phyloP scores from a whole-genome alignment of 1,140 invertebrate species.

The Drosophila erecta region DNA sequence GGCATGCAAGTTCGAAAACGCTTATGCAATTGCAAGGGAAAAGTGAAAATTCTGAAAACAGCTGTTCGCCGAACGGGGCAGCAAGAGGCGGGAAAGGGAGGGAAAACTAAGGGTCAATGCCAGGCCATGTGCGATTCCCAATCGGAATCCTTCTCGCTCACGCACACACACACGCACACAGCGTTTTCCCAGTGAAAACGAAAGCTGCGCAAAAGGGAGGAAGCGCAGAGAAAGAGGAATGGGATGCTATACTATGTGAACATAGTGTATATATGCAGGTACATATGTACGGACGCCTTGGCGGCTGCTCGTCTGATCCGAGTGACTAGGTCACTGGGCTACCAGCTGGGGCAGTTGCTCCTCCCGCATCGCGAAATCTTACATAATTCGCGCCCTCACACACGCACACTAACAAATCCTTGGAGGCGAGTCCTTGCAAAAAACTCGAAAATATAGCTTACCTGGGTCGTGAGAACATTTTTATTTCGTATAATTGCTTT shows the following conservation, averaged over 20 bases:
- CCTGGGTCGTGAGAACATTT: slow-evolving; percentile 78
- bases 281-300: slow-evolving; percentile 27
- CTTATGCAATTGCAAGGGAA: slow-evolving; percentile 33
- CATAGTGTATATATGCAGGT: background rate
- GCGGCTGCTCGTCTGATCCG: slow-evolving; percentile 58
- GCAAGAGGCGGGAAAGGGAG: slow-evolving; percentile 4
- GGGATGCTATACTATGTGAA: background rate
- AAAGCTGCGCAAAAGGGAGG: slow-evolving; percentile 55
- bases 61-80: slow-evolving; percentile 12
- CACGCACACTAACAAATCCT: slow-evolving; percentile 17
- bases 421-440: slow-evolving; percentile 10
- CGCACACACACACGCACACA: no score
- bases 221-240: background rate
- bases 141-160: slow-evolving; percentile 12
- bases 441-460: slow-evolving; percentile 34
- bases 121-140: slow-evolving; percentile 61
- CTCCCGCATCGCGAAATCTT: slow-evolving; percentile 21
- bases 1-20: slow-evolving; percentile 6
- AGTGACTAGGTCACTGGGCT: slow-evolving; percentile 55
- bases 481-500: slow-evolving; percentile 57
- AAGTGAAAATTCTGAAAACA: slow-evolving; percentile 25
- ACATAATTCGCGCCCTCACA: slow-evolving; percentile 28
- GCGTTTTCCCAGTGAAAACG: slow-evolving; percentile 46
- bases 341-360: slow-evolving; percentile 53
- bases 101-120: slow-evolving; percentile 62